Base-by-base conservation (phyloP, 2,797 vertebrate species). In the Micromesistius poutassou region DNA sequence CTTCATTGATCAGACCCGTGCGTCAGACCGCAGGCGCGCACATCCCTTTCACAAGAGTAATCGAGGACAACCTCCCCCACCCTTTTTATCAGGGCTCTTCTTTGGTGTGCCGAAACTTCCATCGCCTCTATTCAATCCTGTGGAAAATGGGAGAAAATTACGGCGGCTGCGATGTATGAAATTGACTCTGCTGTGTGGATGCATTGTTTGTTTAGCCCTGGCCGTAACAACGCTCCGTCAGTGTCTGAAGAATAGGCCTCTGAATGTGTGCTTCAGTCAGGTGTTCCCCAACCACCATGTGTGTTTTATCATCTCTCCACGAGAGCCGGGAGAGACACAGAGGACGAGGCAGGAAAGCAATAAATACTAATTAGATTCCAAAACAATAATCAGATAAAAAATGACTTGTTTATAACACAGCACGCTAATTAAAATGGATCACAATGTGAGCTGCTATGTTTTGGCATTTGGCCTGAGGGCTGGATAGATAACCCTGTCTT, bases 131-230 rank as follows among this genome's bases (percentile, higher is more conserved):
- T 62, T 62, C 22, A 62, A n/a, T n/a, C 22, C 7, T 62, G 55
- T 25, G 79, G 78, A 88, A 89, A 90, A 86, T 86, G 84, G 77
- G 74, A 86, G 76, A 89, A 86, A 91, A 91, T 91, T 83, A 88
- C 82, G 86, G 87, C 85, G 89, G 87, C 88, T 89, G 91, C 87
- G 88, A 89, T 91, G 88, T 91, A 93, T 91, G 91, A 92, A 92
- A 92, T 91, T 88, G 90, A 92, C 89, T 90, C 85, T 88, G 83
- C 88, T 50, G 84, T 91, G 84, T 92, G 90, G 46, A 93, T 91
- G 86, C 85, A 92, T 92, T 92, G 89, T 91, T 91, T 93, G 89
- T 89, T 89, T 88, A 86, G 90, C 85, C 83, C 84, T 13, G 80
- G 77, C 55, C 6, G 55, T 62, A 25, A 62, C 7, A 7, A 62